Base-by-base conservation (phyloP, 2,797 vertebrate genomes). In the Geotrypetes seraphini region DNA sequence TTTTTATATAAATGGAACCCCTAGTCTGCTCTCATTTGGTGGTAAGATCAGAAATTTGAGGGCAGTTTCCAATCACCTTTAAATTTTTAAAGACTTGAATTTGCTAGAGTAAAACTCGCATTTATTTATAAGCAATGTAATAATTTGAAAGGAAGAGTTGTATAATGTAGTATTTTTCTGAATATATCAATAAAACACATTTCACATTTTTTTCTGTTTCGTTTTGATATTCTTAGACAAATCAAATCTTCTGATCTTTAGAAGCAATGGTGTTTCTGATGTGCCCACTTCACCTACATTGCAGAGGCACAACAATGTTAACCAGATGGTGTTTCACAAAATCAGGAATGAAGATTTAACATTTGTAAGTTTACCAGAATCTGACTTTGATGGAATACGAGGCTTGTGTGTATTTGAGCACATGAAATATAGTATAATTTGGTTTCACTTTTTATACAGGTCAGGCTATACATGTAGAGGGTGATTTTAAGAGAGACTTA, bases 311-410 rank as follows among this genome's bases (percentile, higher is more conserved):
- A 92, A 88, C 50, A 83, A 83, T 59, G 81, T 96, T 72, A 92
- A 81, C 69, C 96, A 97, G 67, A 98, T 99, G 96, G 90, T 97
- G 31, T 97, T 99, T 69, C 94, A 98, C 81, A 99, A 96, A 76
- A 98, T 99, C 53, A 84, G 85, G 37, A 93, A 85, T 60, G 95
- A 99, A 50, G 92, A 97, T 51, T 82, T 99, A 17, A 53, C 79
- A 60, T 85, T 86, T 0, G 96, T 99, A 82, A 87, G 91, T 66
- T 14, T 7, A 2, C n/a, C 36, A 34, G 10, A 31, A 36, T 19
- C 7, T 38, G 11, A 41, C 34, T 25, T 1, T 46, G 4, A 39
- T 54, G 47, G 34, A 41, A 38, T 44, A 26, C 3, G 24, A 28
- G 28, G 11, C 10, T 8, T 32, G 5, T 31, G 2, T 7, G 8